A percentile compares a stretch with the other conserved stretches of the same genome.
Conservation (phyloP, 2,113 vertebrate genomes). For the Callopanchax toddi region DNA sequence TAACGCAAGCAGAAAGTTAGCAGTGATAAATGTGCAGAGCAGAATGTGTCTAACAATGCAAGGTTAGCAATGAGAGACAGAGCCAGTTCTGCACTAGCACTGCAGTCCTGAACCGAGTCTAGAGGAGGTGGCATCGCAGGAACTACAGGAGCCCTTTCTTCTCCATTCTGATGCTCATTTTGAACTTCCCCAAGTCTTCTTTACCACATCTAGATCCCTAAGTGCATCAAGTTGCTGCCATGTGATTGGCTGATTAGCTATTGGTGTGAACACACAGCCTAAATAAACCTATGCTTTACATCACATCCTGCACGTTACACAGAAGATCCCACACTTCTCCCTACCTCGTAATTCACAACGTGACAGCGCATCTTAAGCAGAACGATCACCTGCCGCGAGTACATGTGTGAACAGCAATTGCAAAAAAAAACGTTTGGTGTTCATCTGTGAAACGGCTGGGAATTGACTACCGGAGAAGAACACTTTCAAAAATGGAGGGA, state of each 20-base stretch:
- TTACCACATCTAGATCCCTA: no score
- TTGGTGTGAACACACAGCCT: no score
- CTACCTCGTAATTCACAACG: background rate
- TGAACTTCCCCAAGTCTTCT: no score
- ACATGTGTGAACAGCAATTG: background rate
- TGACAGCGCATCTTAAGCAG: background rate
- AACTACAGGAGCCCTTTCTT: background rate
- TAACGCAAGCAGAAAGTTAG: conserved; percentile 8
- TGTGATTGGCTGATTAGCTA: no score
- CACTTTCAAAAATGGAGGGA: no score
- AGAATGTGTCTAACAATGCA: conserved; percentile 15
- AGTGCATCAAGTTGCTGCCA: no score
- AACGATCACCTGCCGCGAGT: background rate
- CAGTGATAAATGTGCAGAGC: background rate
- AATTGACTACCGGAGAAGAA: background rate
- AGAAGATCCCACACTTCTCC: background rate
- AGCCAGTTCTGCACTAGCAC: background rate
- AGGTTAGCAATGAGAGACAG: conserved; percentile 26
- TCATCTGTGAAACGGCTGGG: background rate
- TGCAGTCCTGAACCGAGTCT: background rate
- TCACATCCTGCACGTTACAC: background rate
- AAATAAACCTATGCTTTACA: background rate
- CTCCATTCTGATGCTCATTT: no score
- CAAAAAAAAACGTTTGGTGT: background rate
- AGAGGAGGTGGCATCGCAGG: background rate